Evolutionary conservation across 2,888 invertebrate genomes (phyloP).

Genomic region (Watsonalla cultraria): DNA sequence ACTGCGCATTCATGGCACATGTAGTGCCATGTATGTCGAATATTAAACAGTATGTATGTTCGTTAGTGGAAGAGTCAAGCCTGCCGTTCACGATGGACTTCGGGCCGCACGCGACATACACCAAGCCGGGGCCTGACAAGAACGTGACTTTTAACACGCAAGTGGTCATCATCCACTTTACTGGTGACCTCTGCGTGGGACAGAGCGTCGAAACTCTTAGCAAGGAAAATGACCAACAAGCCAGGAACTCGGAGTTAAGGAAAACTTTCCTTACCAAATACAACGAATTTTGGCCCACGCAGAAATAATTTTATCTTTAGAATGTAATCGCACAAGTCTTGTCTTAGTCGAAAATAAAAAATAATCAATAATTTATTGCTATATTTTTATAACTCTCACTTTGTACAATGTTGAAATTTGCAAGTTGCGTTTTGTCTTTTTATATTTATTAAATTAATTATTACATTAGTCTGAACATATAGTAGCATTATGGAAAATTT

Average conservation of each 20-base stretch:
- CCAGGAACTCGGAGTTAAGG: conserved; percentile 80
- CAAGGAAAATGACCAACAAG: conserved; percentile 81
- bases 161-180: conserved; percentile 81
- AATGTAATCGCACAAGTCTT: conserved; percentile 23
- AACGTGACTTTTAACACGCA: conserved; percentile 75
- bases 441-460: conserved; percentile 30
- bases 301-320: conserved; percentile 52
- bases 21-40: too few species aligned
- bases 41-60: conserved; percentile 1
- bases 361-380: conserved; percentile 25
- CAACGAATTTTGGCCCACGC: conserved; percentile 69
- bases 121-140: conserved; percentile 59
- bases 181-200: conserved; percentile 74
- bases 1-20: too few species aligned
- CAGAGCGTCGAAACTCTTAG: conserved; percentile 80
- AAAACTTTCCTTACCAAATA: conserved; percentile 74
- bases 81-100: conserved; percentile 56
- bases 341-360: conserved; percentile 29
- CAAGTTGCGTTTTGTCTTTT: conserved; percentile 32
- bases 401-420: conserved; percentile 38
- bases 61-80: conserved; percentile 44
- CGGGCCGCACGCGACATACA: conserved; percentile 46
- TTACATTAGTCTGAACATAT: conserved; percentile 8
- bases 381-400: conserved; percentile 21
- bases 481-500: neutral